Evolutionary conservation across 2,113 vertebrate species (phyloP), one percentile per base, ranked within the genome.

Genomic region (Hylia prasina): DNA sequence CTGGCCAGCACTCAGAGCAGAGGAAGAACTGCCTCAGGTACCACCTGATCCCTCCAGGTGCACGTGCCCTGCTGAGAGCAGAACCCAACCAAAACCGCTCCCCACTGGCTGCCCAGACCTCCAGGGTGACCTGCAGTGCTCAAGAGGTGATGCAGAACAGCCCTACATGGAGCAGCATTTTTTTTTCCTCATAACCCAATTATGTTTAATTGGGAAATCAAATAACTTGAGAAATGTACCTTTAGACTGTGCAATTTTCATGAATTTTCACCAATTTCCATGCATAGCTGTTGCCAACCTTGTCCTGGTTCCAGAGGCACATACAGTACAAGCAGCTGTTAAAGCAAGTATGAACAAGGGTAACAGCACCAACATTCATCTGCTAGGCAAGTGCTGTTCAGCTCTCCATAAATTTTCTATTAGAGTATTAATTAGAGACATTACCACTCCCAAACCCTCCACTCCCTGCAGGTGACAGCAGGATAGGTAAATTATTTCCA

Each of bases 61-160:
- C 2, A 6, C 0, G 0, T 14, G 39, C 47, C 22, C 1, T 25
- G 42, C 81, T 8, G 39, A 75, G 33, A 68, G 61, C 53, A 42
- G 81, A 83, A 31, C 11, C 13, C n/a, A 56, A 5, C 37, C 4
- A 0, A 13, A 24, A 53, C 39, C 0, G 0, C 54, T 25, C 54
- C 72, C 58, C 66, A 44, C 5, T 0, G 0, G 30, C 45, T 10
- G 1, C 2, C 1, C 53, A 79, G 61, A 68, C 44, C 22, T 45
- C 48, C 39, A 4, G 51, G 23, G 40, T 18, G 48, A 93, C 51
- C 39, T 10, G 56, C 44, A 35, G 33, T 0, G 2, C 73, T 33
- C n/a, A 30, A 33, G 50, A 77, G 31, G n/a, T 31, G 50, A 72
- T 14, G 48, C 53, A 69, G 23, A 82, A 50, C 66, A 58, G 16